Evolutionary conservation across 1,140 invertebrate genomes (phyloP), one percentile per base, ranked within the genome.

Genomic region (Pogonognathellus flavescens): DNA sequence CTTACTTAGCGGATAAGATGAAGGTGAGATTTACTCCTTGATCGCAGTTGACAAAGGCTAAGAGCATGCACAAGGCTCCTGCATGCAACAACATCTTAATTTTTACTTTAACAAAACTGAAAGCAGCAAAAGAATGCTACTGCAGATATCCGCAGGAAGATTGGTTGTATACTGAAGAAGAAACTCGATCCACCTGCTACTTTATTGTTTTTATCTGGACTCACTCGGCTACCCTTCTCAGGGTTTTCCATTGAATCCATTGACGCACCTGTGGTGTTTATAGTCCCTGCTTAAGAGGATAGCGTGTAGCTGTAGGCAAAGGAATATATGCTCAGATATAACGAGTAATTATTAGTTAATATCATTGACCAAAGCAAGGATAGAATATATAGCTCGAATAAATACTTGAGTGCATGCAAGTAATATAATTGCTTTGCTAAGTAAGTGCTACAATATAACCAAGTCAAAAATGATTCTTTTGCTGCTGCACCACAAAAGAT

Each of bases 11-110:
- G 16, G 84, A 76, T n/a, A 84, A 18, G 7, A 70, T 80, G 18
- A 84, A 84, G 0, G 84, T 84, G 20, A 84, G 50, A 60, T 84
- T 84, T 14, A 57, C 59, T n/a, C 22, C 81, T 62, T 82, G 81
- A 25, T 41, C 31, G 62, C 62, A 25, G 22, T 31, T 66, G 62
- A 66, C 62, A 66, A 31, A 22, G 0, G 62, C 62, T 11, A 66
- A 66, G 25, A 66, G 62, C 62, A 31, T 66, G 62, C 9, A 66
- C 13, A 66, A 20, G 1, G 25, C 10, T 10, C 10, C 20, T 66
- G 62, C 62, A 66, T 31, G 9, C 10, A 66, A 25, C 22, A 66
- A 25, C 62, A 66, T 66, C 0, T 59, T 14, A 4, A 57, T n/a
- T n/a, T 11, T 57, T 16, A 6, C 55, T 18, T 18, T 14, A 18